A percentile compares a stretch with the other conserved stretches of the same genome.
These are phyloP conservation scores for Empis stercorea DNA, from an alignment of 2,888 invertebrate species.

Conservation along the genomic window DNA sequence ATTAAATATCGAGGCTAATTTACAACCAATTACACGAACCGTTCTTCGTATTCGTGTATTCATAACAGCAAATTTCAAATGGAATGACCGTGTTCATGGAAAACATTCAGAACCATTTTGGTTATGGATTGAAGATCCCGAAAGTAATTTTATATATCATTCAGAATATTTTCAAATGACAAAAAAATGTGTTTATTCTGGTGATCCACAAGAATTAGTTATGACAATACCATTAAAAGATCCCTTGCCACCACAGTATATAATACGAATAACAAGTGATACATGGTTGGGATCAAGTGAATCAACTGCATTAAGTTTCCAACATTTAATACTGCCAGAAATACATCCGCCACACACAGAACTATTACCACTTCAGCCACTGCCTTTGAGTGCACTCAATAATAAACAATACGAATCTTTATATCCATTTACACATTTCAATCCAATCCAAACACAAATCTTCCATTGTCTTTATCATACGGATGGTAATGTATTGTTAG, in stretches of 20 bases:
- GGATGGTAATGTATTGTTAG: conserved; percentile 82
- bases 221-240: conserved; percentile 93
- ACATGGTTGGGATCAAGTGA: conserved; percentile 49
- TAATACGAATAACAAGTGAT: conserved; percentile 76
- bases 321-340: conserved; percentile 81
- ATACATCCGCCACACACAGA: conserved; percentile 89
- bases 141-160: conserved; percentile 88
- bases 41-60: conserved; percentile 71
- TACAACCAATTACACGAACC: conserved; percentile 94
- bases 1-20: conserved; percentile 64
- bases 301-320: conserved; percentile 55
- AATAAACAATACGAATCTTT: conserved; percentile 65
- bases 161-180: conserved; percentile 66
- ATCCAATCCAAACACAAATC: conserved; percentile 96
- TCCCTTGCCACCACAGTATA: conserved; percentile 84
- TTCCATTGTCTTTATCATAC: conserved; percentile 94
- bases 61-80: conserved; percentile 63
- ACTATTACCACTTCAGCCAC: conserved; percentile 76
- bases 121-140: conserved; percentile 97
- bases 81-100: conserved; percentile 86
- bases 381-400: conserved; percentile 72
- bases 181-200: conserved; percentile 48
- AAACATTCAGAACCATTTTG: conserved; percentile 83
- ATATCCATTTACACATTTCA: conserved; percentile 89
- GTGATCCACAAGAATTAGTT: conserved; percentile 69